Evolutionary conservation across 1,140 invertebrate genomes (phyloP), one percentile per base, ranked within the genome.

Genomic region (Pseudomyrmex pallidus): DNA sequence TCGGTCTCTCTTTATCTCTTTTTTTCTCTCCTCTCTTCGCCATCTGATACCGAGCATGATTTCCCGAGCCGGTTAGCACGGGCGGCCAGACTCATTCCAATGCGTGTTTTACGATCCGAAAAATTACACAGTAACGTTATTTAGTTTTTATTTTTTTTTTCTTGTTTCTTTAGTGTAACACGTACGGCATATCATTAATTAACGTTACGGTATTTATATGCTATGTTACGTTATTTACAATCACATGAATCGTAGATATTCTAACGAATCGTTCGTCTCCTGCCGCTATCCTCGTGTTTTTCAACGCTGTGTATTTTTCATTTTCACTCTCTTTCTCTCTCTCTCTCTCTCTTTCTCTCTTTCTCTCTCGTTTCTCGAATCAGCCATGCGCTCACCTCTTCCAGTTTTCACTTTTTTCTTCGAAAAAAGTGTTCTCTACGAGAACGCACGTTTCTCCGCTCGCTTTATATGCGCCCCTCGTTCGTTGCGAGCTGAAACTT

Each of bases 161-260:
- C 84, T 85, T 85, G 80, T 82, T 91, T 87, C 73, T 83, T 92
- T 91, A 93, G 91, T 93, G 89, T 93, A 94, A 94, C 93, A 94
- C 93, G 91, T 94, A 94, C 91, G 91, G 93, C 91, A 93, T 94
- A 93, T 93, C 88, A 91, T 89, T 94, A 93, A 93, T 94, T 94
- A 94, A 93, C 85, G 89, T 93, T 91, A 92, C 92, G 87, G 92
- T 94, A 94, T 94, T 94, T 94, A 94, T 93, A 93, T 92, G 94
- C 93, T 94, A 94, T 94, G 91, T 74, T 74, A 74, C 59, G 73
- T 63, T 94, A 94, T 94, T 94, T 93, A 94, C 93, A 94, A 94
- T 94, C 93, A 94, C 93, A 94, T 93, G 91, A 94, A 93, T 94
- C 91, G 91, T 92, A 93, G 92, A 93, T 94, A 93, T 92, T 91